These are phyloP conservation scores for Agapornis roseicollis DNA, from an alignment of 2,113 vertebrate genomes.

Conservation along the genomic window DNA sequence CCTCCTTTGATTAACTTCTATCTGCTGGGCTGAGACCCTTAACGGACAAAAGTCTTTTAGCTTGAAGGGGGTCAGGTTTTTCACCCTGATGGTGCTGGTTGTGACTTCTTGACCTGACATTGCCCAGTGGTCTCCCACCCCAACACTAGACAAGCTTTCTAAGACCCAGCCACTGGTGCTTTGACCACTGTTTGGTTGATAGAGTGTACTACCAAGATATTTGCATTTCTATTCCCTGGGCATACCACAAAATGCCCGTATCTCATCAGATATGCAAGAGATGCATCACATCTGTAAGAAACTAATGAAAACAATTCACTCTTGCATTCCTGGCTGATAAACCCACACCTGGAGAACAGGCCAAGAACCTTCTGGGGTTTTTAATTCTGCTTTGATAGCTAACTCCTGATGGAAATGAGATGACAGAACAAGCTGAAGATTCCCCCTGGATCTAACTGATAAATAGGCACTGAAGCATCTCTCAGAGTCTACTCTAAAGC, in stretches of 20 bases:
- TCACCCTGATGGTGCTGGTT: not conserved
- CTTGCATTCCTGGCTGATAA: not conserved
- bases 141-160: too few species aligned
- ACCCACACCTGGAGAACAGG: not conserved
- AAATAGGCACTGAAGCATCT: not conserved
- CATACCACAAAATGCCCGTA: not conserved
- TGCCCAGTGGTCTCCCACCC: not conserved
- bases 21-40: not conserved
- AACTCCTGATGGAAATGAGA: not conserved
- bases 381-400: not conserved
- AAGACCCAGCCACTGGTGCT: not conserved
- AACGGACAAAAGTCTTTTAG: not conserved
- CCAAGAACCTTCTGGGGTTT: not conserved
- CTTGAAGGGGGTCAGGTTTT: not conserved
- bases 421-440: not conserved
- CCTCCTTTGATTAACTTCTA: not conserved
- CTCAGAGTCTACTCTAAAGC: not conserved
- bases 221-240: rapidly evolving
- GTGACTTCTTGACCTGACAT: not conserved
- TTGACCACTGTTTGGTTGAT: not conserved
- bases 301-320: not conserved
- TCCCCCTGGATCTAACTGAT: not conserved
- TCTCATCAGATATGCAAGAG: not conserved
- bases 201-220: not conserved
- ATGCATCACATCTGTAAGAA: not conserved